These are phyloP conservation scores for Gymnocephalus cernua DNA, from an alignment of 2,113 vertebrate genomes.

Conservation along the genomic window DNA sequence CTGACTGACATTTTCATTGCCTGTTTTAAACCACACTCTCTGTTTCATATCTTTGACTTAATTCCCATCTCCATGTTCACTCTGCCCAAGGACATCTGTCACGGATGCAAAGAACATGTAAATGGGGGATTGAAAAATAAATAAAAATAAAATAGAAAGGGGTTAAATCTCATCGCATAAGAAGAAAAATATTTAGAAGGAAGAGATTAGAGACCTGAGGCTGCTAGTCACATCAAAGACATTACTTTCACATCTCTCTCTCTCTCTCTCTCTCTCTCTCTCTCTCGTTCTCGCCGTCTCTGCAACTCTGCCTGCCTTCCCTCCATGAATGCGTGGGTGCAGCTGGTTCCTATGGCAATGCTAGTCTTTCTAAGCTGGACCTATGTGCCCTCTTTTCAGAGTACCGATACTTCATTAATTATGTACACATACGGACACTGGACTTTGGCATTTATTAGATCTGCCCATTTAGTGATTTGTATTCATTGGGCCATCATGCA, in stretches of 20 bases:
- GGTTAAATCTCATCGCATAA: conserved; percentile 58
- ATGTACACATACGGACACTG: conserved; percentile 33
- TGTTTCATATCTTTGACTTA: conserved; percentile 35
- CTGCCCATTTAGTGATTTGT: conserved; percentile 33
- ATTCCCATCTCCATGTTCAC: conserved; percentile 32
- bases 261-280: conserved; percentile 22
- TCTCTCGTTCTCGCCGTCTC: conserved; percentile 49
- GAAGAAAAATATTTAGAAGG: conserved; percentile 71
- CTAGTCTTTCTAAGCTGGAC: conserved; percentile 66
- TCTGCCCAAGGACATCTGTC: conserved; percentile 64
- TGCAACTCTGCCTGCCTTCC: conserved; percentile 55
- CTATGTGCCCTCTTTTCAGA: conserved; percentile 56
- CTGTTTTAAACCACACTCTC: conserved; percentile 24
- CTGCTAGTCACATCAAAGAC: conserved; percentile 74
- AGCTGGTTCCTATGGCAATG: conserved; percentile 76
- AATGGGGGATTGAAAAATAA: conserved; percentile 29
- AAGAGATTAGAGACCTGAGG: conserved; percentile 68
- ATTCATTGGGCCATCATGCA: neutral
- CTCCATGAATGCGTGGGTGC: conserved; percentile 63
- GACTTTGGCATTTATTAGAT: conserved; percentile 41
- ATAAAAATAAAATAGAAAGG: too few species aligned
- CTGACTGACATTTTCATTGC: conserved; percentile 42
- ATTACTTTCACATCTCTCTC: conserved; percentile 54
- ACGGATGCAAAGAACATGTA: conserved; percentile 54
- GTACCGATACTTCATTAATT: conserved; percentile 49